Evolutionary conservation across 2,888 invertebrate species (phyloP), one percentile per base, ranked within the genome.

Genomic region (Dryadula phaetusa): DNA sequence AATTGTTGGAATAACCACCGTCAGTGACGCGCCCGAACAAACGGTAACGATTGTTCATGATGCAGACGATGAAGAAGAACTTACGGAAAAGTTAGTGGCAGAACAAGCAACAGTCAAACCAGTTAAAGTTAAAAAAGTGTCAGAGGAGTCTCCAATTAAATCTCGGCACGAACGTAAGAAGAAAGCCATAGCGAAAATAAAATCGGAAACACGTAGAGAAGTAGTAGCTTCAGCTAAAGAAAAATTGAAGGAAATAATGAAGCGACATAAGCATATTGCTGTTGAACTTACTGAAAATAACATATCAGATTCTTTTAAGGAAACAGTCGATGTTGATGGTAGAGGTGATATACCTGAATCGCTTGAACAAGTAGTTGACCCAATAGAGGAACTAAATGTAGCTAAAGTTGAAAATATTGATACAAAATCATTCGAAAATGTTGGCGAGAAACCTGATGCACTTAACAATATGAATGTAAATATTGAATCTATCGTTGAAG

Each of bases 141-240:
- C 86, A 5, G 87, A 88, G 20, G 88, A 91, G 8, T 58, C 86
- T 34, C 90, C 62, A 46, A 58, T 69, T 4, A 74, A 16, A 7
- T 18, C 85, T 22, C 82, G 89, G 76, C 82, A 84, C 74, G 90
- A 90, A 72, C 82, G 85, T 70, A 92, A 91, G 74, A 86, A 80
- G 72, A 92, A 85, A 79, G 90, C 90, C 2, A 88, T 91, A 66
- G 86, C 81, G 40, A 92, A 92, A 83, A 92, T 92, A 60, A 92
- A 92, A 82, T 81, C 84, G 0, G 92, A 92, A 82, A 91, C 92
- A 20, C 85, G 90, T 18, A 89, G 82, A 74, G 90, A 92, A 79
- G 89, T 93, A 28, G 86, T 91, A 1, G 92, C 90, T 16, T 93
- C 93, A 44, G 92, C 93, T 1, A 93, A 92, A 82, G 92, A 92